These are phyloP conservation scores for Coenobita brevimanus DNA, from an alignment of 1,140 invertebrate species.

Conservation along the genomic window DNA sequence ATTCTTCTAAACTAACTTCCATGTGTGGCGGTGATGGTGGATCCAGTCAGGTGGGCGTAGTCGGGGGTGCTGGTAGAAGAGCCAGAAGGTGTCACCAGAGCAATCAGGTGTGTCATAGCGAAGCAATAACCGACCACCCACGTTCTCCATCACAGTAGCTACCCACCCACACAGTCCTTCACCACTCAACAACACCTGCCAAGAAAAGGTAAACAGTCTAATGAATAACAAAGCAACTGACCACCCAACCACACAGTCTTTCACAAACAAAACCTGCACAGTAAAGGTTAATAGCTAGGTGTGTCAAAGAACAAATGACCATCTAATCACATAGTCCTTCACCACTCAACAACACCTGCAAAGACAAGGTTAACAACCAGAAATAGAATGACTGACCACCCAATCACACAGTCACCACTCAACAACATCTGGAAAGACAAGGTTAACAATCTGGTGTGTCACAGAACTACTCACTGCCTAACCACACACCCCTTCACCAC, in stretches of 20 bases:
- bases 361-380: background rate
- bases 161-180: slow-evolving; percentile 42
- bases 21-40: slow-evolving; percentile 23
- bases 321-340: slow-evolving; percentile 36
- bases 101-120: slow-evolving; percentile 57
- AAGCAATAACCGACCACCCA: slow-evolving; percentile 38
- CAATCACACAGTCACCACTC: too few species aligned
- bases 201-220: background rate
- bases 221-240: too few species aligned
- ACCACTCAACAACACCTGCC: slow-evolving; percentile 36
- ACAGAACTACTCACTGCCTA: slow-evolving; percentile 44
- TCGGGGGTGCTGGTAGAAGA: slow-evolving; percentile 39
- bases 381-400: too few species aligned
- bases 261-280: too few species aligned
- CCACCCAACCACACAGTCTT: too few species aligned
- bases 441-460: slow-evolving; percentile 57
- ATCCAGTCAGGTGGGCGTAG: slow-evolving; percentile 52
- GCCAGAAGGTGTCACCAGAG: slow-evolving; percentile 43
- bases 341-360: slow-evolving; percentile 37
- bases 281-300: slow-evolving; percentile 46
- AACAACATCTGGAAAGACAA: too few species aligned
- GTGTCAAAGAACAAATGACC: slow-evolving; percentile 48
- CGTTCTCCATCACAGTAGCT: slow-evolving; percentile 51
- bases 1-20: slow-evolving; percentile 47
- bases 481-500: slow-evolving; percentile 26